Evolutionary conservation across 2,797 vertebrate species (phyloP), one percentile per base, ranked within the genome.

Genomic region (Pseudomugil tenellus): DNA sequence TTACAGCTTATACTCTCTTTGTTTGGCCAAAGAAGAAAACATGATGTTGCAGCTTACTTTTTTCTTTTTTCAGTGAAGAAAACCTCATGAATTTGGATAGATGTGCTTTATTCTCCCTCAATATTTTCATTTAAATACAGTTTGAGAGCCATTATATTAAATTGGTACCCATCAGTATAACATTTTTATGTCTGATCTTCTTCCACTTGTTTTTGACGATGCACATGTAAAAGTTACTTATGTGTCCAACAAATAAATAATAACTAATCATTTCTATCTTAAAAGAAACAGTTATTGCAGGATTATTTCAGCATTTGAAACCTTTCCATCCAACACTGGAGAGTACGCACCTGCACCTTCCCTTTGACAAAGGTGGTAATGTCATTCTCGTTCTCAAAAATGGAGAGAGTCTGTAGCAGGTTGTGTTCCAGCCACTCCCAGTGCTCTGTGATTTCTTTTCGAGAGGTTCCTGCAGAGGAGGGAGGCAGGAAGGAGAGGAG

Each of bases 341-440:
- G 14, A 29, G 16, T 2, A 16, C 26, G 63, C 91, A 98, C 98
- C 97, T 99, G 97, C 83, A 99, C 95, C 87, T 99, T 99, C 79
- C 97, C 97, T 92, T 96, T 97, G 80, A 99, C 96, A 63, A 99
- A 99, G 0, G 97, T 98, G 58, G 96, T 98, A 80, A 99, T 97
- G 72, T 99, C 98, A 0, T 97, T 98, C 86, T 99, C 97, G 25
- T 98, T 99, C 89, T 99, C 98, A 77, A 99, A 99, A 91, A 98
- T 96, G 69, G 98, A 97, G 58, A 99, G 96, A 0, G 97, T 99
- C 91, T 99, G 97, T 87, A 99, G 91, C 19, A 99, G 93, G 83
- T 99, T 97, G 79, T 96, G 95, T 71, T 99, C 98, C 70, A 99
- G 94, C 97, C 98, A 99, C 86, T 99, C 97, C 98, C 98, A 99